Evolutionary conservation across 2,113 vertebrate genomes (phyloP).

Genomic region (Microcebus jonahi): DNA sequence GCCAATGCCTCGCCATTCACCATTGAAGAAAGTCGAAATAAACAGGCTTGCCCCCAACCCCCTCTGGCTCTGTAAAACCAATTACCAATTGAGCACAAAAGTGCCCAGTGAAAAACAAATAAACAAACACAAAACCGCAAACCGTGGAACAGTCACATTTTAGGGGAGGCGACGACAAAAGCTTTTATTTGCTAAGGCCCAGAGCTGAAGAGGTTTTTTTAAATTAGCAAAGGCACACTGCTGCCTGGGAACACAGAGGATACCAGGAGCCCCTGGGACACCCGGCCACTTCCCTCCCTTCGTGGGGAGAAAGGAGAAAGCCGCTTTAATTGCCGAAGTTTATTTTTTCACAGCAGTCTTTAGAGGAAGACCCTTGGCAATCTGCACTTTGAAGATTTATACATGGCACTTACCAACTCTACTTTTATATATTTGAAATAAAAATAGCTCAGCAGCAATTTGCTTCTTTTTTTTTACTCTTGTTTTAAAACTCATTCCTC

Average conservation of each 20-base stretch:
- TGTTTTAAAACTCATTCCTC: constrained; percentile 84
- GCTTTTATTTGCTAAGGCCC: constrained; percentile 65
- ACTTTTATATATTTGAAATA: constrained; percentile 69
- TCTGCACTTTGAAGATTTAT: constrained; percentile 70
- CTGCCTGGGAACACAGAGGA: constrained; percentile 14
- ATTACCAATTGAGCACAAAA: constrained; percentile 49
- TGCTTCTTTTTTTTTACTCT: constrained; percentile 80
- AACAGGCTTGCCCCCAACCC: neutral
- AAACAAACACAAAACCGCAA: constrained; percentile 38
- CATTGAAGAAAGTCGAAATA: constrained; percentile 43
- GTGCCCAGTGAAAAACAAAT: constrained; percentile 59
- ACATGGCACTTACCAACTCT: constrained; percentile 25
- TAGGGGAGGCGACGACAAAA: neutral
- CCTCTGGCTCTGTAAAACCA: constrained; percentile 68
- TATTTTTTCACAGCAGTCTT: constrained; percentile 73
- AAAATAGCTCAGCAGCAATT: constrained; percentile 83
- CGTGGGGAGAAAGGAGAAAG: constrained; percentile 62
- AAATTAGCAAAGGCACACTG: constrained; percentile 44
- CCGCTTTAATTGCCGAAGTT: constrained; percentile 81
- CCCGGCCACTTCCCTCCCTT: neutral
- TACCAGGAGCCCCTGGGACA: constrained; percentile 51
- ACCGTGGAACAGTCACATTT: neutral
- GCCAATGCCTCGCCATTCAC: constrained; percentile 25
- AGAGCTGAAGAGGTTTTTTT: neutral
- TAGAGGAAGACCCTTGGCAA: constrained; percentile 78